These are phyloP conservation scores for Spermophilus dauricus DNA, from an alignment of 2,113 vertebrate genomes.

Conservation along the genomic window DNA sequence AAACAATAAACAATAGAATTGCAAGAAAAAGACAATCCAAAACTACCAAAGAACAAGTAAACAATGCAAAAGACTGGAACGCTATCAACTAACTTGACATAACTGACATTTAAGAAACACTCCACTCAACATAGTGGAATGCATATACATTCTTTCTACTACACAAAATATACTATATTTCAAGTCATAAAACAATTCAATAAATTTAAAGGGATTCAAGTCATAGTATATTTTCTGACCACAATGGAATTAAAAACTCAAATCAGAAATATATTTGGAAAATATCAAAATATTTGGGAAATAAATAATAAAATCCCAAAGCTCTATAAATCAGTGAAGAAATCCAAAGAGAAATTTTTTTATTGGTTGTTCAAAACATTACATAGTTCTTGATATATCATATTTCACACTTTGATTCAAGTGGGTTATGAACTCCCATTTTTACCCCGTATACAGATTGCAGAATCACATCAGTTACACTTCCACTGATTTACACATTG, in stretches of 20 bases:
- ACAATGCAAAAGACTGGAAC: not conserved
- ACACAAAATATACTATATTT: not conserved
- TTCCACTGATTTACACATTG: too few relatives aligned
- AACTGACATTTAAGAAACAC: not conserved
- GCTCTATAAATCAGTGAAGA: not conserved
- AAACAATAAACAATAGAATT: not conserved
- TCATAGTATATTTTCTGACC: not conserved
- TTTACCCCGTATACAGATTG: too few relatives aligned
- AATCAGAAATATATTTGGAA: not conserved
- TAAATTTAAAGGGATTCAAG: slow-evolving; percentile 7
- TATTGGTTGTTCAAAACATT: too few relatives aligned
- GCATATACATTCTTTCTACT: not conserved
- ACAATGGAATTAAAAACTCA: not conserved
- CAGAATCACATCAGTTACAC: too few relatives aligned
- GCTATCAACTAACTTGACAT: not conserved
- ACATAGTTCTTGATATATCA: too few relatives aligned
- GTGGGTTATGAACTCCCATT: too few relatives aligned
- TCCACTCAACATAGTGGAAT: not conserved
- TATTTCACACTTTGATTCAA: too few relatives aligned
- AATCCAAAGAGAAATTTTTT: not conserved
- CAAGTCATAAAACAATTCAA: not conserved
- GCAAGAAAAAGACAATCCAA: not conserved
- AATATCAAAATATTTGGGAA: not conserved
- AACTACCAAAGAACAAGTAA: not conserved
- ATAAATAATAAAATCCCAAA: not conserved